Conservation (phyloP, 1,140 invertebrate species). For the Cotesia typhae region DNA sequence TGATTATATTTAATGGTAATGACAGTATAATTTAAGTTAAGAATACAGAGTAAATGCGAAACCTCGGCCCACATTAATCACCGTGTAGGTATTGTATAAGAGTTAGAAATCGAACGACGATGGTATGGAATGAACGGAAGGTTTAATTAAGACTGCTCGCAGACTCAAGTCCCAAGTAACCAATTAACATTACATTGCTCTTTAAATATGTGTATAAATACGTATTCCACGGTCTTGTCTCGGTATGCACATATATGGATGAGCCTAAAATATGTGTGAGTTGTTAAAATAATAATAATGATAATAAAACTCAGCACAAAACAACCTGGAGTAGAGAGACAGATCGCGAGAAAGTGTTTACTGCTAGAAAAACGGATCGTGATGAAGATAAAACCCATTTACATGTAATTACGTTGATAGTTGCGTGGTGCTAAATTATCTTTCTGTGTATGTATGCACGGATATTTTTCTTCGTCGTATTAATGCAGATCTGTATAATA, state of each 20-base stretch:
- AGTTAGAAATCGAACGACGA: constrained; percentile 21
- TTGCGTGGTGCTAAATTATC: constrained; percentile 43
- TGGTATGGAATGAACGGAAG: constrained; percentile 5
- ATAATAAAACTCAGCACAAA: not conserved
- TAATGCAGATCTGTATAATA: not conserved
- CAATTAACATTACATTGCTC: not conserved
- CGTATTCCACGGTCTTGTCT: not conserved
- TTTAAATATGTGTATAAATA: not conserved
- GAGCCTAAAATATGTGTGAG: not conserved
- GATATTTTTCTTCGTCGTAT: constrained; percentile 43
- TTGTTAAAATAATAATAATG: no score
- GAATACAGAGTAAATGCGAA: not conserved
- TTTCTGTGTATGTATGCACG: constrained; percentile 35
- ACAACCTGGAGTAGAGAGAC: not conserved
- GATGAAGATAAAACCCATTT: constrained; percentile 57
- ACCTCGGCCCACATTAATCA: constrained; percentile 26
- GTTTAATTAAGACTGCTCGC: constrained; percentile 21
- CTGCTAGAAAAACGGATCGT: constrained; percentile 56
- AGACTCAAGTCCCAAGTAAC: no score
- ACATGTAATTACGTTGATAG: constrained; percentile 55
- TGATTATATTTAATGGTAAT: no score
- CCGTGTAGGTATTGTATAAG: constrained; percentile 20
- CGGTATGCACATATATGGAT: not conserved
- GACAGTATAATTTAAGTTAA: not conserved
- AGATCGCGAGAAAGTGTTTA: constrained; percentile 58